Evolutionary conservation across 1,140 invertebrate species (phyloP), one percentile per base, ranked within the genome.

Genomic region (Euglossa dilemma): DNA sequence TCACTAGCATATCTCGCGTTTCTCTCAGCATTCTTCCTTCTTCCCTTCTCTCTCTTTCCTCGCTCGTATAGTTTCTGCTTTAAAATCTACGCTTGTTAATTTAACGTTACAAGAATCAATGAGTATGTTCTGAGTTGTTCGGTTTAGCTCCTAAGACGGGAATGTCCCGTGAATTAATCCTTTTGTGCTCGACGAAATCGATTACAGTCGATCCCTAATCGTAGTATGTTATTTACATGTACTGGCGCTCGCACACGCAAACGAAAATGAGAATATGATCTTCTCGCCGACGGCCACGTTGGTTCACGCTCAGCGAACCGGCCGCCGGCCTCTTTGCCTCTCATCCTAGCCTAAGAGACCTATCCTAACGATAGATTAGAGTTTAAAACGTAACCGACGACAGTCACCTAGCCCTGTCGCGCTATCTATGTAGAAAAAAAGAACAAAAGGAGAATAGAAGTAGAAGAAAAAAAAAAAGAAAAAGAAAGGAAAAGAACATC

Each of bases 101-200:
- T 91, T 87, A 89, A 89, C 82, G 72, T 86, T 90, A 92, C 80
- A 87, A 91, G 89, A 86, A 89, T 86, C 77, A 86, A 59, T 93
- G 92, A 93, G 92, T 93, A 93, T 92, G 90, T 89, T 45, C 59
- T 87, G 88, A 82, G 72, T 86, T 85, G 86, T 78, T 89, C 85
- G 87, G 89, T 91, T 90, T 90, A 89, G 74, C 74, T 64, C 59
- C 47, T 76, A 76, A 59, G 50, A 50, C 71, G 71, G 54, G 28
- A 0, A 28, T 12, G 7, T 36, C 54, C 71, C 54, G 71, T 45
- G 1, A n/a, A 45, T 54, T 16, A 67, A 67, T 25, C 45, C 16
- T 14, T 82, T 82, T 82, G 80, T 82, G 80, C 80, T 82, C 72
- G 61, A 76, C 72, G 72, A 82, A 75, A 82, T 82, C 80, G 72